Evolutionary conservation across 2,888 invertebrate species (phyloP).

Genomic region (Drosophila anomelani): DNA sequence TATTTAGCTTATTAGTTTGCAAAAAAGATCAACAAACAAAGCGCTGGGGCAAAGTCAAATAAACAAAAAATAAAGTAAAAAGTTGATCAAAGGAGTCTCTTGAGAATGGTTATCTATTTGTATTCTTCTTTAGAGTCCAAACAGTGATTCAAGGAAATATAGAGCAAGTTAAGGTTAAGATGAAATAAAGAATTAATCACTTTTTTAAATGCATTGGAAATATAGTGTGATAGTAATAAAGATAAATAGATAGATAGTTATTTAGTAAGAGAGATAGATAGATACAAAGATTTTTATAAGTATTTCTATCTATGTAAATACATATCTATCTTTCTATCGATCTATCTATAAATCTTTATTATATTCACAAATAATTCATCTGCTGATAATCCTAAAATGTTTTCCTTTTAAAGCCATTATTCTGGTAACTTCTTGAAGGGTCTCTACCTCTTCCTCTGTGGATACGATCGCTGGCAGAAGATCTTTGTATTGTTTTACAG

Average conservation of each 20-base stretch:
- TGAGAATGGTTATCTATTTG: slow-evolving; percentile 14
- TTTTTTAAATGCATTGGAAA: not conserved
- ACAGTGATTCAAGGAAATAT: slow-evolving; percentile 15
- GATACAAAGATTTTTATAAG: no score
- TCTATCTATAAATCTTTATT: no score
- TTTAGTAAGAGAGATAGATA: no score
- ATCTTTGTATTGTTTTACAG: slow-evolving; percentile 26
- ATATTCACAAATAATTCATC: not conserved
- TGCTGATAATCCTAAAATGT: not conserved
- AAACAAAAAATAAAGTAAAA: slow-evolving; percentile 12
- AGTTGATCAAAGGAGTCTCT: slow-evolving; percentile 24
- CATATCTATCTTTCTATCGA: no score
- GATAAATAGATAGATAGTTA: no score
- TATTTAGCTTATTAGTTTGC: slow-evolving; percentile 74
- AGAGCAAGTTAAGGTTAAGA: not conserved
- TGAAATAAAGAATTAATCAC: not conserved
- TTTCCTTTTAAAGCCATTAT: not conserved
- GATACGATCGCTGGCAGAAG: slow-evolving; percentile 19
- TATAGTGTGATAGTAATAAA: no score
- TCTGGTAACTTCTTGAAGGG: not conserved
- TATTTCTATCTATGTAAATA: no score
- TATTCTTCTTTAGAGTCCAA: not conserved
- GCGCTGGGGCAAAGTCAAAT: slow-evolving; percentile 24
- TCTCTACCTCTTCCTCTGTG: no score
- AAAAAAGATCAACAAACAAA: slow-evolving; percentile 62